Base-by-base conservation (phyloP, 2,888 invertebrate genomes). In the Cheilosia vernalis region DNA sequence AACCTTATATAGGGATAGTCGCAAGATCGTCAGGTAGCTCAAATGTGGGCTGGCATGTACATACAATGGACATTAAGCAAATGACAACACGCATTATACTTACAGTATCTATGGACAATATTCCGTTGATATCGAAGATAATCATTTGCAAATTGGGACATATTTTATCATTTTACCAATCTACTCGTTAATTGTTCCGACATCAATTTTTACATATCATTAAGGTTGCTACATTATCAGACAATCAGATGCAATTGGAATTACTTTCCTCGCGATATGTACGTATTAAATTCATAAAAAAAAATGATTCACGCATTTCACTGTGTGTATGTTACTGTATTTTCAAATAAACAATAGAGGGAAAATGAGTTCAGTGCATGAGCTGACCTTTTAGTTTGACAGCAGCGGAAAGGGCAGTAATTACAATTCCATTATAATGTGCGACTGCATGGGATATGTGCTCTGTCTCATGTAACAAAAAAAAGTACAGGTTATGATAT, bases 371-470 rank as follows among this genome's bases (percentile, higher is more conserved):
- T 53, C 61, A 47, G 4, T 63, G 17, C 58, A 63, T 51, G 37
- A 53, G 61, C 44, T 84, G 73, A 79, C 67, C 83, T 79, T 69
- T 74, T 19, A 64, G 63, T 64, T 79, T 67, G 79, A 84, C 79
- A 67, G 55, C 66, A 49, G 10, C 21, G 56, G 49, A 67, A 73
- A 84, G 79, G 79, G 69, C 69, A 74, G 73, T 84, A 79, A 84
- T 84, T 84, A 84, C 63, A 58, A 74, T 84, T 84, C 63, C 78
- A 84, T 78, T 84, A 78, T 69, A 53, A 53, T 19, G 63, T 49
- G 42, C 73, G 67, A 67, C 67, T 76, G 70, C 66, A 73, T 83
- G 72, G n/a, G 56, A 60, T 67, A 72, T 13, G 37, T 13, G 10
- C 13, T 3, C 13, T 21, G 63, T 63, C 44, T 83, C 73, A 78